A percentile compares a stretch with the other conserved stretches of the same genome.
phyloP scores from a whole-genome alignment of 2,797 vertebrate species.

The Galagoides demidoff region DNA sequence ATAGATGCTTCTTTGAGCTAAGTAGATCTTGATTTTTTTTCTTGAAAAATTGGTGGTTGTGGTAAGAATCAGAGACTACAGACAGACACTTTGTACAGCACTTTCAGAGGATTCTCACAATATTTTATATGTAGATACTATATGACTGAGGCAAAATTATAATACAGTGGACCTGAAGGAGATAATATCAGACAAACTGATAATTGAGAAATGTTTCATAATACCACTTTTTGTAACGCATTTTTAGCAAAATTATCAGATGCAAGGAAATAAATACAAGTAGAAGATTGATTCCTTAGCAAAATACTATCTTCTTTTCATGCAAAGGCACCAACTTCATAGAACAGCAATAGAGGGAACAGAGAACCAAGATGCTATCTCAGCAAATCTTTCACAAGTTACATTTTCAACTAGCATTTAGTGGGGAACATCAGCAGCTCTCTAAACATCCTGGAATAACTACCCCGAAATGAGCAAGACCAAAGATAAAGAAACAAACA shows the following conservation, averaged over 20 bases:
- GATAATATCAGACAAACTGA: neutral
- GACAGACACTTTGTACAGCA: fast-evolving
- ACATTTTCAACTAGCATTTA: slow-evolving; percentile 23
- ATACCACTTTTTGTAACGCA: neutral
- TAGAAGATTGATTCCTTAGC: neutral
- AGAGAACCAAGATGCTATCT: slow-evolving; percentile 45
- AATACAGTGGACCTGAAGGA: neutral
- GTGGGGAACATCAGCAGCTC: slow-evolving; percentile 54
- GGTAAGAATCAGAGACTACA: neutral
- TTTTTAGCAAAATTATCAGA: slow-evolving; percentile 4
- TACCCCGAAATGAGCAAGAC: slow-evolving; percentile 35
- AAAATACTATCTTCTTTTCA: neutral
- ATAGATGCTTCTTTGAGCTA: neutral
- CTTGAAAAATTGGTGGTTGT: neutral
- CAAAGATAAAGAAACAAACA: slow-evolving; percentile 15
- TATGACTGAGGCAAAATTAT: neutral
- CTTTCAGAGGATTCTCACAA: neutral
- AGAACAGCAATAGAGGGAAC: neutral
- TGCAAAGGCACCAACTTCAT: neutral
- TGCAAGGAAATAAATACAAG: slow-evolving; percentile 21
- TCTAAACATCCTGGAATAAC: slow-evolving; percentile 32
- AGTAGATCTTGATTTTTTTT: neutral
- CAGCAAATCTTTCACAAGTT: slow-evolving; percentile 44
- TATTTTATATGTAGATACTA: neutral
- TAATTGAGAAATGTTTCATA: neutral